Evolutionary conservation across 64 coral and sea anemone species (phyloP), one percentile per base, ranked within the genome.

Genomic region (Montipora cactus): DNA sequence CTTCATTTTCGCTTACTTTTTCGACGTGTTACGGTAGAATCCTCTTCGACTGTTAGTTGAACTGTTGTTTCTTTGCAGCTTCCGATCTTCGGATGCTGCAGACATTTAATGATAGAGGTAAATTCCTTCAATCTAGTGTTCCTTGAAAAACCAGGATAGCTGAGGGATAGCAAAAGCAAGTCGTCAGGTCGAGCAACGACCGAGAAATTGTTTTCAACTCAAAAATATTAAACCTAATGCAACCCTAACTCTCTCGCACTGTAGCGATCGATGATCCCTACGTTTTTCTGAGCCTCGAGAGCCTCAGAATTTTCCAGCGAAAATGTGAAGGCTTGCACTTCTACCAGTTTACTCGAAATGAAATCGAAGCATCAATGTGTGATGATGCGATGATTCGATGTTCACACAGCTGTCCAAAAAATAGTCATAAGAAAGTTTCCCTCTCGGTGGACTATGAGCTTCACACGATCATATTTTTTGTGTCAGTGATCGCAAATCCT

Each of bases 61-160:
- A 50, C 25, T 84, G 82, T 86, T 50, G 44, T 86, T 86, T 70
- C 62, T 86, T 71, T 46, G 16, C 62, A 22, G 67, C 67, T 86
- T 71, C 82, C 62, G 82, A 71, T 22, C 82, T 5, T 86, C 44
- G 8, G 7, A 28, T 86, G 18, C 66, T 49, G 19, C 82, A 86
- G 47, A 18, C 66, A 44, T 48, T 50, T 18, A 71, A 72, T 72
- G 66, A 71, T 19, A 68, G 68, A 86, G 82, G 82, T 86, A 86
- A 71, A 71, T 69, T 71, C 44, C 18, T 86, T 67, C 5, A 21
- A 47, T 86, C 64, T 72, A 71, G 66, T 86, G 7, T 13, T 49
- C 1, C 6, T 19, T 83, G 44, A 18, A 86, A 49, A 47, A 78
- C 45, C 82, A 72, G 23, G 79, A 14, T 13, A 61, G 47, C 14